phyloP scores from a whole-genome alignment of 2,113 vertebrate species.

The Melanerpes formicivorus region DNA sequence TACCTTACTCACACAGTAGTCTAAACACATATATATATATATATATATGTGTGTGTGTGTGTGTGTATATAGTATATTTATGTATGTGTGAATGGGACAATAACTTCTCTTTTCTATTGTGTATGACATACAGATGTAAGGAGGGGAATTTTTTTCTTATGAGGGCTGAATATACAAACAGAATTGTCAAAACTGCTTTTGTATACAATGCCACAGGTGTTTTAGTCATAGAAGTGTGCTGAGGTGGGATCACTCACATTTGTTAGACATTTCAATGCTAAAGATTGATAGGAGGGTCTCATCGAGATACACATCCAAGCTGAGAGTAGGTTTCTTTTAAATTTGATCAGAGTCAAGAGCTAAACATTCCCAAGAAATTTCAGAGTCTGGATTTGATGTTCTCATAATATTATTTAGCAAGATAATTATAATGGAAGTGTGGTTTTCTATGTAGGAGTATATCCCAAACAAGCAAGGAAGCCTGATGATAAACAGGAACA shows the following conservation, averaged over 20 bases:
- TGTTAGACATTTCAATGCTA: background rate
- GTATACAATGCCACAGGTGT: background rate
- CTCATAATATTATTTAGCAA: background rate
- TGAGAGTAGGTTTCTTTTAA: background rate
- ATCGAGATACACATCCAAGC: background rate
- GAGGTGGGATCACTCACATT: background rate
- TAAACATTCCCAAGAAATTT: background rate
- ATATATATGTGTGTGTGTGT: accelerated
- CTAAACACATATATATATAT: too few species aligned
- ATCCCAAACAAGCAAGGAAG: background rate
- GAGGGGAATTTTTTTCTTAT: background rate
- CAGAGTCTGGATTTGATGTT: background rate
- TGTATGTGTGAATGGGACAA: background rate
- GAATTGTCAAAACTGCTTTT: background rate
- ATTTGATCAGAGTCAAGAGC: background rate
- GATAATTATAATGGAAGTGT: background rate
- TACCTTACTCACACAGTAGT: too few species aligned
- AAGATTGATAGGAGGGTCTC: background rate
- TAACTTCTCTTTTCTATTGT: background rate
- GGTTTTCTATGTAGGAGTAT: background rate
- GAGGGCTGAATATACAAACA: background rate
- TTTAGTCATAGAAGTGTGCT: background rate
- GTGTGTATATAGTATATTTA: too few species aligned
- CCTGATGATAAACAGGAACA: background rate
- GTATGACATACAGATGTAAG: background rate